Percentiles rank a stretch among this genome's conserved stretches.
Conservation (phyloP, 1,140 invertebrate species). For the Neelides sp. region DNA sequence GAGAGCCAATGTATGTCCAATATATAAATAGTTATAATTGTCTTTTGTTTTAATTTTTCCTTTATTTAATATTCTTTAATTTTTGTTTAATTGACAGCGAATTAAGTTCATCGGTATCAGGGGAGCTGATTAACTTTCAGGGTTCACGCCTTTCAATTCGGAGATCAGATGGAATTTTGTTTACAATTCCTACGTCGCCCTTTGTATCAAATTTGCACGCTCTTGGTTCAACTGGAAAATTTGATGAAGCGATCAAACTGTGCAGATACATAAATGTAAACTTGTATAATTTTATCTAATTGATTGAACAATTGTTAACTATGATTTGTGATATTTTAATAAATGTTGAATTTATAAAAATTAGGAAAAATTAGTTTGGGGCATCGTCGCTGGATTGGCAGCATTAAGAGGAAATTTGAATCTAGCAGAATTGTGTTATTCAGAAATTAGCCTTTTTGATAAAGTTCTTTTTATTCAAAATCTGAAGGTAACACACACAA, state of each 20-base stretch:
- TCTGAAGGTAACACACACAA: conserved; percentile 50
- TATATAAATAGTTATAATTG: neutral
- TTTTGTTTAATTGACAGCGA: conserved; percentile 44
- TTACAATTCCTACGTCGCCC: conserved; percentile 50
- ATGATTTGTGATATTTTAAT: conserved; percentile 10
- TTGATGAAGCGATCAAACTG: conserved; percentile 61
- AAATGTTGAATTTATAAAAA: conserved; percentile 27
- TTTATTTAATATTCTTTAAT: conserved; percentile 3
- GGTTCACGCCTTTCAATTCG: conserved; percentile 63
- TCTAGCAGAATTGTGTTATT: conserved; percentile 83
- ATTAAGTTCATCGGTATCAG: conserved; percentile 65
- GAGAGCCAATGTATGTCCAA: conserved; percentile 48
- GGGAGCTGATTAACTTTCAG: conserved; percentile 59
- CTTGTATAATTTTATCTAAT: conserved; percentile 6
- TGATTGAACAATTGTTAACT: neutral
- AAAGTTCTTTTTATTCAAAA: conserved; percentile 82
- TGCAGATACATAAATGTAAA: conserved; percentile 62
- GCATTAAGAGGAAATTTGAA: conserved; percentile 62
- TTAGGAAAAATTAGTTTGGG: conserved; percentile 72
- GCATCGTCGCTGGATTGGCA: conserved; percentile 73
- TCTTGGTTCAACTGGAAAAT: conserved; percentile 49
- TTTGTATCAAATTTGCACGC: conserved; percentile 52
- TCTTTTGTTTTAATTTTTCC: conserved; percentile 2
- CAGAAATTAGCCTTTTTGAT: conserved; percentile 76
- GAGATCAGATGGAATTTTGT: conserved; percentile 53